Conservation (phyloP, 2,113 vertebrate genomes). For the Protomyctophum bolini region DNA sequence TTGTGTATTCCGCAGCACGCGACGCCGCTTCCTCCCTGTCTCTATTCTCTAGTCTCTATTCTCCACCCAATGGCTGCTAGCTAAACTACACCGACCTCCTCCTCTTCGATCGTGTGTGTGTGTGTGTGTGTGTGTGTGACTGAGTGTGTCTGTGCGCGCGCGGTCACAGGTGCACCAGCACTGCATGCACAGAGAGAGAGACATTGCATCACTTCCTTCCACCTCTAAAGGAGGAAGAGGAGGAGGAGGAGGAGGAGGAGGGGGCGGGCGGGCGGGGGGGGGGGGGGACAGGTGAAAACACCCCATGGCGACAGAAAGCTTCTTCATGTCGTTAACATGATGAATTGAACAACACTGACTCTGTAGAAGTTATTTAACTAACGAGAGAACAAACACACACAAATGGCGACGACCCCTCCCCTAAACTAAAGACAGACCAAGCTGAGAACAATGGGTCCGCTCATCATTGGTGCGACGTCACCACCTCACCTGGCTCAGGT, state of each 20-base stretch:
- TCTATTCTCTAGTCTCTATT: conserved; percentile 43
- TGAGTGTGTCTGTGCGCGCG: conserved; percentile 7
- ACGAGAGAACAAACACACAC: too few relatives aligned
- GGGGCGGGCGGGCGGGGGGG: too few relatives aligned
- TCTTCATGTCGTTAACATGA: too few relatives aligned
- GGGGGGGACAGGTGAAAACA: too few relatives aligned
- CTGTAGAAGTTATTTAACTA: too few relatives aligned
- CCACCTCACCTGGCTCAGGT: conserved; percentile 63
- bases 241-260: too few relatives aligned
- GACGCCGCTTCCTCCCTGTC: too few relatives aligned
- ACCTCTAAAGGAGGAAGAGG: conserved; percentile 48
- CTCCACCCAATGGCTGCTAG: conserved; percentile 72
- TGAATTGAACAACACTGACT: too few relatives aligned
- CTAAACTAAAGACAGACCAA: too few relatives aligned
- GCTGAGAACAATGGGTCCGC: background rate
- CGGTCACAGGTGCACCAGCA: conserved; percentile 73
- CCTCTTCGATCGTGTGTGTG: conserved; percentile 27
- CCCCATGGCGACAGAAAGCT: too few relatives aligned
- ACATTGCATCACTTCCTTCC: conserved; percentile 71
- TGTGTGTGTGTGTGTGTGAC: conserved; percentile 20
- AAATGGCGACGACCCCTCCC: too few relatives aligned
- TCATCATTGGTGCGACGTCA: conserved; percentile 40
- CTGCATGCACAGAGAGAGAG: conserved; percentile 14
- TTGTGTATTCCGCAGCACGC: conserved; percentile 67
- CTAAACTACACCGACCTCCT: background rate